Conservation (phyloP, 2,888 invertebrate genomes). For the Mythimna vitellina region DNA sequence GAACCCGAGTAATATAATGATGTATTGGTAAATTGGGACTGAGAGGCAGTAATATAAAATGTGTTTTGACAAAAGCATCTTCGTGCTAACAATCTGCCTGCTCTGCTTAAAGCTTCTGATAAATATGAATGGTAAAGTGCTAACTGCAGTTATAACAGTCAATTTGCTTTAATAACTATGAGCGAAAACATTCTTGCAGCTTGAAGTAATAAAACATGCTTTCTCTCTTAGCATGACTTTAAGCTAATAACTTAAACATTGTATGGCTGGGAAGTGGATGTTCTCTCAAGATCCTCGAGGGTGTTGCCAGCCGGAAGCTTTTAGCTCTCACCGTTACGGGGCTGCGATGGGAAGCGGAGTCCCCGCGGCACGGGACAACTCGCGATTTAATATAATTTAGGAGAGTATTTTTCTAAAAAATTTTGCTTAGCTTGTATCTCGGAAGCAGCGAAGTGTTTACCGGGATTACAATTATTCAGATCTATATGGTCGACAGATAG, state of each 20-base stretch:
- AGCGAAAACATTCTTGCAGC: neutral
- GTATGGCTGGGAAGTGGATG: slow-evolving; percentile 23
- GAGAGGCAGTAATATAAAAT: neutral
- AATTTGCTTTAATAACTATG: neutral
- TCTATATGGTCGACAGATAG: neutral
- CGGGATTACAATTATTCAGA: neutral
- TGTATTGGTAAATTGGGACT: neutral
- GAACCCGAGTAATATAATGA: neutral
- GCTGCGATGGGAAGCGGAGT: slow-evolving; percentile 3
- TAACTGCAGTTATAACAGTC: neutral
- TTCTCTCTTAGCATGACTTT: slow-evolving; percentile 1
- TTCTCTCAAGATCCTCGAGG: slow-evolving; percentile 17
- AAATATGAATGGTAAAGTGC: neutral
- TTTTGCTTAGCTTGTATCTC: neutral
- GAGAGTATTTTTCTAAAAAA: slow-evolving; percentile 23
- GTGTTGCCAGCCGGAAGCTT: slow-evolving; percentile 52
- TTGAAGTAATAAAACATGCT: neutral
- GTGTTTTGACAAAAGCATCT: neutral
- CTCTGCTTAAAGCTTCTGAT: neutral
- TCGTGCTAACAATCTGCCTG: neutral
- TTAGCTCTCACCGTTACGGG: slow-evolving; percentile 29
- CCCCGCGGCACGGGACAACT: slow-evolving; percentile 25
- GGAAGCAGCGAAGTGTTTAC: neutral
- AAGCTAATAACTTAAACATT: slow-evolving; percentile 32
- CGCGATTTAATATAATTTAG: slow-evolving; percentile 23